Evolutionary conservation across 2,113 vertebrate species (phyloP).

Genomic region (Orycteropus afer): DNA sequence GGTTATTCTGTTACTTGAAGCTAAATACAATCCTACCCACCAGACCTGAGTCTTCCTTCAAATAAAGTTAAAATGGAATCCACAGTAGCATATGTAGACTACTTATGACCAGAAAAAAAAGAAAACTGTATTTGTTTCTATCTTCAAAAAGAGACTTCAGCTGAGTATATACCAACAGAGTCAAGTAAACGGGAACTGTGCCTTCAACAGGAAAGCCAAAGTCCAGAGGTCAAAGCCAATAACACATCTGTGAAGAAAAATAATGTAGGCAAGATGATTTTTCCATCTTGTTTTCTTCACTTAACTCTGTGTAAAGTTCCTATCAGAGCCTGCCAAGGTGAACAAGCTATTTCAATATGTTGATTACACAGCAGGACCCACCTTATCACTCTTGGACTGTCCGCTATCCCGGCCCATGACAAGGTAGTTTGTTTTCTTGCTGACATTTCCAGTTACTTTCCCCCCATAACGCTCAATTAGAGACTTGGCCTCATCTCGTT

Average conservation of each 20-base stretch:
- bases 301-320: neutral
- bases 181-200: conserved; percentile 35
- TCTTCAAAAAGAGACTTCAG: conserved; percentile 29
- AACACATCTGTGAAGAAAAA: neutral
- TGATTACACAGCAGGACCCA: conserved; percentile 62
- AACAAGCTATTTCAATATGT: neutral
- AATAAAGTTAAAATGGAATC: neutral
- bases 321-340: neutral
- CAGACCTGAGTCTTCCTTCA: neutral
- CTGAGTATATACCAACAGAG: conserved; percentile 26
- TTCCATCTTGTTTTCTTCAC: neutral
- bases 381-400: conserved; percentile 95
- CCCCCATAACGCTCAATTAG: conserved; percentile 97
- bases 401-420: conserved; percentile 95
- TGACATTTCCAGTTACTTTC: conserved; percentile 96
- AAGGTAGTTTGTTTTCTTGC: conserved; percentile 96
- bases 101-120: neutral
- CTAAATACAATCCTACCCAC: neutral
- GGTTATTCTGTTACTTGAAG: neutral
- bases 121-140: neutral
- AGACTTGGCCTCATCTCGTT: conserved; percentile 95
- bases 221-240: neutral
- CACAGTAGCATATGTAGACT: neutral
- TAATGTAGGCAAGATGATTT: neutral
- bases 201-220: conserved; percentile 26